phyloP scores from a whole-genome alignment of 2,888 invertebrate species.

The Nymphalis c-album region DNA sequence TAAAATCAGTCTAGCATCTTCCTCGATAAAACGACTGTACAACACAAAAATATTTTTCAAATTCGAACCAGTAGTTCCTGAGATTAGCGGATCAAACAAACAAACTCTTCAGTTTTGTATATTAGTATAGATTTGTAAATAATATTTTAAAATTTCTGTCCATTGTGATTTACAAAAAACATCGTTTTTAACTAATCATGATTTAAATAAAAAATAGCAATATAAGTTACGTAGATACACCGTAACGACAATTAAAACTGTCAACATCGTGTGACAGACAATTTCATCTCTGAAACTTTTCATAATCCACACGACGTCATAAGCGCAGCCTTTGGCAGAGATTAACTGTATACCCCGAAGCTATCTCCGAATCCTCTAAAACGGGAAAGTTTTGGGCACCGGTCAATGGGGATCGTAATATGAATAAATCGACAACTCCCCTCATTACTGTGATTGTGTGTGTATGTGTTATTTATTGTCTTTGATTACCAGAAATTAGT shows the following conservation, averaged over 20 bases:
- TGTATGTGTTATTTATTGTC: constrained; percentile 8
- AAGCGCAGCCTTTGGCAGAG: constrained; percentile 42
- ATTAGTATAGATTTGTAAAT: no score
- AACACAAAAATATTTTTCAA: no score
- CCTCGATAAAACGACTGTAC: no score
- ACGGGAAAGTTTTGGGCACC: constrained; percentile 53
- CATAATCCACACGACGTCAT: constrained; percentile 42
- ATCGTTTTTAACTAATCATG: no score
- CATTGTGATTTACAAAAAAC: no score
- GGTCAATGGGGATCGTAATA: constrained; percentile 55
- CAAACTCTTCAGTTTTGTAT: no score
- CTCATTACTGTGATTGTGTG: constrained; percentile 59
- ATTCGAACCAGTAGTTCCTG: no score
- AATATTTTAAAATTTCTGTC: no score
- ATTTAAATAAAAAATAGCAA: background rate
- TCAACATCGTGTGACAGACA: constrained; percentile 18
- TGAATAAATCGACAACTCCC: constrained; percentile 58
- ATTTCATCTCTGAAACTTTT: constrained; percentile 37
- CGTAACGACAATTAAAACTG: constrained; percentile 13
- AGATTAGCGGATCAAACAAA: no score
- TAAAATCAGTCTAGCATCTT: no score
- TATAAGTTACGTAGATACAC: background rate
- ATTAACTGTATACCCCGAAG: constrained; percentile 41
- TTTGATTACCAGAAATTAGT: background rate
- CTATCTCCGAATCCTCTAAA: constrained; percentile 48